phyloP scores from a whole-genome alignment of 2,888 invertebrate genomes.

The Euproctis similis region DNA sequence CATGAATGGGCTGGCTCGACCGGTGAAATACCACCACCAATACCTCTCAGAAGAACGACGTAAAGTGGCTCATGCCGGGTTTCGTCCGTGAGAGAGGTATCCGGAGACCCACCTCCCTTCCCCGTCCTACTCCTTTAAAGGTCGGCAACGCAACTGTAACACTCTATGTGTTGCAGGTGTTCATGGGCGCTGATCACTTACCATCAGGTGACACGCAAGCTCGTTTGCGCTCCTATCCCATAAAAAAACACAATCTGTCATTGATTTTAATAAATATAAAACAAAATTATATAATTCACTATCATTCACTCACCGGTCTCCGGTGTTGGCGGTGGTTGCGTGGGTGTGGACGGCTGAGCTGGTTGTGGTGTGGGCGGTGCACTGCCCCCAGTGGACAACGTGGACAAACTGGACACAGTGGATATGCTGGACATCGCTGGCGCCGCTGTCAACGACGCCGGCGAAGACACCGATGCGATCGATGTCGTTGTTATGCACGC shows the following conservation, averaged over 20 bases:
- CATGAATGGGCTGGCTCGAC: too few relatives aligned
- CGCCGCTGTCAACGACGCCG: conserved; percentile 10
- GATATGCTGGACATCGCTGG: conserved; percentile 14
- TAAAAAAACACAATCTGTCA: conserved; percentile 3
- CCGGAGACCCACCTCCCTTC: too few relatives aligned
- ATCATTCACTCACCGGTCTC: conserved; percentile 52
- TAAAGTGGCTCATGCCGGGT: too few relatives aligned
- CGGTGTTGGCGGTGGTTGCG: conserved; percentile 50
- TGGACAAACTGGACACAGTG: conserved; percentile 7
- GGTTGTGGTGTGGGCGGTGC: conserved; percentile 52
- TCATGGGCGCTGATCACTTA: too few relatives aligned
- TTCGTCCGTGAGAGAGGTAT: too few relatives aligned
- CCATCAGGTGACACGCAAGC: too few relatives aligned
- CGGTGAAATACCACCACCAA: too few relatives aligned
- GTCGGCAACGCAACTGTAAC: too few relatives aligned
- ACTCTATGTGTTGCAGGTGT: too few relatives aligned
- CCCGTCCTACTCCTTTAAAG: too few relatives aligned
- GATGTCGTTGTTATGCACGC: conserved; percentile 9
- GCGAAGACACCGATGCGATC: conserved; percentile 15
- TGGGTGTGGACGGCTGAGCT: conserved; percentile 49
- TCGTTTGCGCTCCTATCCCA: too few relatives aligned
- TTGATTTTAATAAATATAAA: not conserved
- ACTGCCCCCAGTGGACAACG: conserved; percentile 27
- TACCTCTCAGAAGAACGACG: too few relatives aligned
- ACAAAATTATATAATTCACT: conserved; percentile 4